A percentile compares a stretch with the other conserved stretches of the same genome.
Evolutionary conservation across 1,140 invertebrate species (phyloP).

Genomic region (Araneus ventricosus): DNA sequence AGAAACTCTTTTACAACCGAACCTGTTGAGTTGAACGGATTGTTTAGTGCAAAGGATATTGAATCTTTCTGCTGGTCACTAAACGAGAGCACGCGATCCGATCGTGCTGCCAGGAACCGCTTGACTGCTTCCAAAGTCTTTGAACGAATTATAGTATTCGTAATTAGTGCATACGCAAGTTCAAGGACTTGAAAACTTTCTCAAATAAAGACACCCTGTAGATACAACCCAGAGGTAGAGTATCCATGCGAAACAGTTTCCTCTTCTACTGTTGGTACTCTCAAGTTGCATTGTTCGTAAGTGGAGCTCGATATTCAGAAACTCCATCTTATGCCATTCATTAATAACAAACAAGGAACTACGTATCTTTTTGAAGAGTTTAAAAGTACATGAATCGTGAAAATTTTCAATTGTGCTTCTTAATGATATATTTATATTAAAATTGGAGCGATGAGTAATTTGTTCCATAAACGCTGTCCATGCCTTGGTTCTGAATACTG

Average conservation of each 20-base stretch:
- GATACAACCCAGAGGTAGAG: background rate
- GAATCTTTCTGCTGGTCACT: background rate
- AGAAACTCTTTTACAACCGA: background rate
- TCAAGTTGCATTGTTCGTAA: background rate
- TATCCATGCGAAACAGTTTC: background rate
- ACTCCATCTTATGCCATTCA: background rate
- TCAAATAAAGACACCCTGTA: slow-evolving; percentile 7
- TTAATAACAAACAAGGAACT: background rate
- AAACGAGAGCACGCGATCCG: background rate
- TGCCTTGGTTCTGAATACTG: too few relatives aligned
- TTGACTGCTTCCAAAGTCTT: background rate
- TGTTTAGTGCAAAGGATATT: background rate
- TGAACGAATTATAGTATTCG: slow-evolving; percentile 34
- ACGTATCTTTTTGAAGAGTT: background rate
- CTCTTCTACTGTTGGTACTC: background rate
- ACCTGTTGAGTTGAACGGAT: background rate
- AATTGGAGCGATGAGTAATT: too few relatives aligned
- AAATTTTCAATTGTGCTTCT: too few relatives aligned
- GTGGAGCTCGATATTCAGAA: background rate
- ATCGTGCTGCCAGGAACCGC: slow-evolving; percentile 8
- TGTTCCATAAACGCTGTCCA: too few relatives aligned
- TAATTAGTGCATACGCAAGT: slow-evolving; percentile 61
- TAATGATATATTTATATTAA: too few relatives aligned
- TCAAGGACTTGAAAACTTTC: slow-evolving; percentile 38
- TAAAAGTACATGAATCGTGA: too few relatives aligned